Conservation (phyloP, 2,113 vertebrate genomes). For the Apaloderma vittatum region DNA sequence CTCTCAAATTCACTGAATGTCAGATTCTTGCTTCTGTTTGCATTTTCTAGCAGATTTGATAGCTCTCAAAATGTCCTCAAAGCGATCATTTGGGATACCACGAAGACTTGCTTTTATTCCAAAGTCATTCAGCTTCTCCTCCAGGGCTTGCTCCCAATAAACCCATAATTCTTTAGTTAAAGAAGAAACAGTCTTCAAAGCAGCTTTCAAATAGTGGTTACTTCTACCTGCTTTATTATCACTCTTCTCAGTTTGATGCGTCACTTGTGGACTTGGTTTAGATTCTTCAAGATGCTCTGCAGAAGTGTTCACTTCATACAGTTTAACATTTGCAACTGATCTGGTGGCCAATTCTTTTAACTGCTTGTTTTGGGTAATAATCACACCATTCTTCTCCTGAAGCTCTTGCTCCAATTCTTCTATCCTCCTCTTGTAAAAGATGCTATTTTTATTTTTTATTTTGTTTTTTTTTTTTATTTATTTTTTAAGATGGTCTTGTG, state of each 20-base stretch:
- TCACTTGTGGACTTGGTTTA: too few species aligned
- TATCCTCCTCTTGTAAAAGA: constrained; percentile 80
- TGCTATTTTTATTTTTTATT: constrained; percentile 74
- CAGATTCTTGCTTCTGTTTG: constrained; percentile 69
- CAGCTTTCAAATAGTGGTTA: constrained; percentile 65
- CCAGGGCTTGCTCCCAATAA: constrained; percentile 83
- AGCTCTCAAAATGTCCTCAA: constrained; percentile 68
- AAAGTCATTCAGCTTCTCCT: constrained; percentile 84
- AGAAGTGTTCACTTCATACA: too few species aligned
- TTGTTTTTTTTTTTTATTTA: too few species aligned
- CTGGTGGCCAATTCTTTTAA: too few species aligned
- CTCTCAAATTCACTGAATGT: constrained; percentile 75
- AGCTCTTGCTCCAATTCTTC: constrained; percentile 84
- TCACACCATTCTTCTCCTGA: constrained; percentile 86
- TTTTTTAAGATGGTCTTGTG: not conserved
- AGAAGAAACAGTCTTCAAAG: constrained; percentile 80
- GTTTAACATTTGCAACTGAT: too few species aligned
- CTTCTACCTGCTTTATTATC: constrained; percentile 68
- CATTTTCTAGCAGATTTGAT: constrained; percentile 67
- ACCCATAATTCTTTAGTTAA: constrained; percentile 84
- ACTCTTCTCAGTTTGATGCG: constrained; percentile 72
- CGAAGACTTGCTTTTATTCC: constrained; percentile 82
- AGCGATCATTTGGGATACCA: constrained; percentile 76
- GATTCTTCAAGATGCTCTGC: too few species aligned
- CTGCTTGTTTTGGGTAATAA: constrained; percentile 84